Evolutionary conservation across 2,113 vertebrate genomes (phyloP).

Genomic region (Labeo catla): DNA sequence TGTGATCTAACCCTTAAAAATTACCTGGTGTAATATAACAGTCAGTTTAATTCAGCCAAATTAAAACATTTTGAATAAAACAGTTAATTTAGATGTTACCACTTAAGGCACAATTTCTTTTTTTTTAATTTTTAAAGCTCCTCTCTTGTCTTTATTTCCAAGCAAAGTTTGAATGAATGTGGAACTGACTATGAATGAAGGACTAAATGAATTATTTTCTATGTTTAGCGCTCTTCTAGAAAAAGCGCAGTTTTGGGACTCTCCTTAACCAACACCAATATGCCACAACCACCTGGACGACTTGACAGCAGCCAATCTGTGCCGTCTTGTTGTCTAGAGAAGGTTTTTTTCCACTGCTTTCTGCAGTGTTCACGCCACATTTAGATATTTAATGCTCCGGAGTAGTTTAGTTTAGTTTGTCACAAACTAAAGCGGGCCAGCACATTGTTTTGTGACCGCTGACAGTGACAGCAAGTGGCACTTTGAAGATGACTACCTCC

Average conservation of each 20-base stretch:
- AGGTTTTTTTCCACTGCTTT: neutral
- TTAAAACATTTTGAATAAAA: neutral
- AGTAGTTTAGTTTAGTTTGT: constrained; percentile 40
- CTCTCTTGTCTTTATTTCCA: neutral
- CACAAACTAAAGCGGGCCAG: constrained; percentile 44
- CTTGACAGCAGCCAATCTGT: constrained; percentile 2
- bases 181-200: constrained; percentile 7
- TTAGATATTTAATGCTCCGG: constrained; percentile 1
- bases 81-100: neutral
- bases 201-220: neutral
- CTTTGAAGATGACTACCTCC: constrained; percentile 58
- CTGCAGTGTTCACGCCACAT: neutral
- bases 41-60: neutral
- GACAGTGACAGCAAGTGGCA: constrained; percentile 59
- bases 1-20: neutral
- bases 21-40: neutral
- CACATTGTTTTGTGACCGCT: constrained; percentile 58
- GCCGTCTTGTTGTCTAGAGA: neutral
- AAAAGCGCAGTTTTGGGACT: constrained; percentile 1
- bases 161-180: neutral
- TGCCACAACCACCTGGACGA: constrained; percentile 16
- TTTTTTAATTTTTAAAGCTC: neutral
- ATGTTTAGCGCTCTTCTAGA: constrained; percentile 10
- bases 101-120: neutral
- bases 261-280: constrained; percentile 19